A percentile compares a stretch with the other conserved stretches of the same genome.
Conservation (phyloP, 1,140 invertebrate species). For the Neodiprion pinetum region DNA sequence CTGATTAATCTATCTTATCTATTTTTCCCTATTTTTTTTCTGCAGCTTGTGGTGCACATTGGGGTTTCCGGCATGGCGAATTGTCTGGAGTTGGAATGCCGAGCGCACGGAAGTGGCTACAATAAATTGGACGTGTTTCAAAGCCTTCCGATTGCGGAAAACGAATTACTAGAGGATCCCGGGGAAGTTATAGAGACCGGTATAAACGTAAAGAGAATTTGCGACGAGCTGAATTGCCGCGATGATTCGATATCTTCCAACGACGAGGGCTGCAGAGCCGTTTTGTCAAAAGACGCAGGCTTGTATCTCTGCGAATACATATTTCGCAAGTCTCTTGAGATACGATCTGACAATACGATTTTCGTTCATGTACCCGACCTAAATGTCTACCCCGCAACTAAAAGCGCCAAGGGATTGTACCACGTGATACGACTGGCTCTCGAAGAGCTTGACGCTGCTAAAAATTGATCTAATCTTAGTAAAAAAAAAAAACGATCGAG, state of each 20-base stretch:
- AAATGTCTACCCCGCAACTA: conserved; percentile 59
- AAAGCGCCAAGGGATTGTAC: conserved; percentile 64
- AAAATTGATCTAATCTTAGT: not conserved
- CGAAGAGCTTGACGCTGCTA: conserved; percentile 17
- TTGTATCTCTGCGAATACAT: conserved; percentile 75
- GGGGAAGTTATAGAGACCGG: conserved; percentile 51
- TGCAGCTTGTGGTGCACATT: conserved; percentile 71
- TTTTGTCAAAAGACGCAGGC: conserved; percentile 59
- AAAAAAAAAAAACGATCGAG: too few species aligned
- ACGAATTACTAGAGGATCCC: conserved; percentile 36
- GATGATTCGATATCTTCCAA: not conserved
- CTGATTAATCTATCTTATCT: not conserved
- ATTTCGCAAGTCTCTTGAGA: conserved; percentile 70
- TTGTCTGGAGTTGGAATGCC: conserved; percentile 66
- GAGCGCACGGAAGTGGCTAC: conserved; percentile 67
- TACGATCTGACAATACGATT: conserved; percentile 63
- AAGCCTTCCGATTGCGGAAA: conserved; percentile 53
- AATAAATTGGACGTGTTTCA: conserved; percentile 58
- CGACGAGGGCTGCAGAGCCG: conserved; percentile 40
- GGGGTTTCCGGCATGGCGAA: conserved; percentile 66
- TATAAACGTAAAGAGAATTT: conserved; percentile 55
- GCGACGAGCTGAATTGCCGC: conserved; percentile 49
- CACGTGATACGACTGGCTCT: conserved; percentile 39
- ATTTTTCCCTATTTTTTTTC: conserved; percentile 31
- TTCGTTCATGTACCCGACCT: conserved; percentile 74